A percentile compares a stretch with the other conserved stretches of the same genome.
Conservation (phyloP, 2,888 invertebrate genomes). For the Liopterus haemorrhoidalis region DNA sequence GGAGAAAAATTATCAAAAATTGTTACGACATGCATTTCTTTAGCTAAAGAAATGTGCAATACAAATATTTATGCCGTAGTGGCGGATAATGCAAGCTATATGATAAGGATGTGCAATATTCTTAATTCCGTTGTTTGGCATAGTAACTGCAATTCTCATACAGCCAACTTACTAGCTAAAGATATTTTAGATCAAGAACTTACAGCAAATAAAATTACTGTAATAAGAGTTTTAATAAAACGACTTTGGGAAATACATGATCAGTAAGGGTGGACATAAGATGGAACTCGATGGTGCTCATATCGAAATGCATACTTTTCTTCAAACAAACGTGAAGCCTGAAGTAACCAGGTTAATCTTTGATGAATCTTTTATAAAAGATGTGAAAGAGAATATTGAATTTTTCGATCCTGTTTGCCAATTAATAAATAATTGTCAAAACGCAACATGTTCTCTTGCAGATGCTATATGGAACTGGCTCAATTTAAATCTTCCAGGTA, state of each 20-base stretch:
- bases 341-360: slow-evolving; percentile 7
- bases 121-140: too few relatives aligned
- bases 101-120: slow-evolving; percentile 29
- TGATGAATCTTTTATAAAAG: slow-evolving; percentile 16
- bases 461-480: slow-evolving; percentile 23
- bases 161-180: too few relatives aligned
- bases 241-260: slow-evolving; percentile 10
- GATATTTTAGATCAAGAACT: too few relatives aligned
- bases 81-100: slow-evolving; percentile 31
- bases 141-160: too few relatives aligned
- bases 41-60: slow-evolving; percentile 25
- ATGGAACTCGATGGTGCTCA: too few relatives aligned
- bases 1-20: slow-evolving; percentile 25
- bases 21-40: slow-evolving; percentile 18
- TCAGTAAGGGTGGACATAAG: slow-evolving; percentile 17
- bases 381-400: slow-evolving; percentile 11
- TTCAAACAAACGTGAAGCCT: slow-evolving; percentile 3
- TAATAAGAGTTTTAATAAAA: slow-evolving; percentile 19
- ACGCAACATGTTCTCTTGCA: slow-evolving; percentile 12
- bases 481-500: slow-evolving; percentile 12
- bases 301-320: slow-evolving; percentile 6
- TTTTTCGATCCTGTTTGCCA: slow-evolving; percentile 9
- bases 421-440: slow-evolving; percentile 6
- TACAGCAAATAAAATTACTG: too few relatives aligned
- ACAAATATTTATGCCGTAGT: slow-evolving; percentile 30